A percentile compares a stretch with the other conserved stretches of the same genome.
phyloP scores from a whole-genome alignment of 2,113 vertebrate genomes.

The Cacatua alba region DNA sequence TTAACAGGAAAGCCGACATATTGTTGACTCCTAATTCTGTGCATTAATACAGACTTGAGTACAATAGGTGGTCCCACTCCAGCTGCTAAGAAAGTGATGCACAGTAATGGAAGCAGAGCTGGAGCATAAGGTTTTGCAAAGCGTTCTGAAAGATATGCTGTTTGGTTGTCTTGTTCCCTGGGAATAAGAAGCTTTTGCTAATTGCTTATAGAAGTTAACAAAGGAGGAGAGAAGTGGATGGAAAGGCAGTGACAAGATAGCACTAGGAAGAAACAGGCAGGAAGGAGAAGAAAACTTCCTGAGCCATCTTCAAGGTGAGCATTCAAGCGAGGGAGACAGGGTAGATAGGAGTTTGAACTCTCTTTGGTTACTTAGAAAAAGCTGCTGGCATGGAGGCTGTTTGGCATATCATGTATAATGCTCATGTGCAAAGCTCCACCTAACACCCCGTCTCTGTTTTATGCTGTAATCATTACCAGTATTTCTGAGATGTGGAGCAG shows the following conservation, averaged over 20 bases:
- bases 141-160: background rate
- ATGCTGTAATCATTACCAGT: background rate
- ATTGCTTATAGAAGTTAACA: background rate
- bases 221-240: background rate
- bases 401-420: accelerated
- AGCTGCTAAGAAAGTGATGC: background rate
- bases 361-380: background rate
- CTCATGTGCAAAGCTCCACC: accelerated
- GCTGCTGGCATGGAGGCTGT: background rate
- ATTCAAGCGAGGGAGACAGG: background rate
- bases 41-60: background rate
- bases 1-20: background rate
- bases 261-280: background rate
- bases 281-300: background rate
- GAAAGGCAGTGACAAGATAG: background rate
- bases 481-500: background rate
- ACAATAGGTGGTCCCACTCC: background rate
- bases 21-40: background rate
- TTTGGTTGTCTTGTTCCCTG: background rate
- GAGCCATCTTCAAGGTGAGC: background rate
- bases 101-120: background rate
- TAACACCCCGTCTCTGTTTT: background rate
- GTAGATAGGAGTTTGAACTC: background rate
- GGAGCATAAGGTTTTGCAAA: background rate
- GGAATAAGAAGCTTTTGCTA: background rate